Evolutionary conservation across 2,888 invertebrate genomes (phyloP).

Genomic region (Tetropium fuscum): DNA sequence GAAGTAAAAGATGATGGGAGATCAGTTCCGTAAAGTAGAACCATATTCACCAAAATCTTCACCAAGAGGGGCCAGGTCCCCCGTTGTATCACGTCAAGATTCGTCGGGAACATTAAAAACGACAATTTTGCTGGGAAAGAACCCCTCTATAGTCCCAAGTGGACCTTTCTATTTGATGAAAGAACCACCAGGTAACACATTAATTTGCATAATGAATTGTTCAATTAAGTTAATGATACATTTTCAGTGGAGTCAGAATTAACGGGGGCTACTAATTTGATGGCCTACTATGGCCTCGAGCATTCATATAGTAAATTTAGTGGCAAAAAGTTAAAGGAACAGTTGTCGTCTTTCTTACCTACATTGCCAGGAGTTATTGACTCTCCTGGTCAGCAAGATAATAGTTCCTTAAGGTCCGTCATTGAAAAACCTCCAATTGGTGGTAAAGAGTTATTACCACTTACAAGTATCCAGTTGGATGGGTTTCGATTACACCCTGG

Average conservation of each 20-base stretch:
- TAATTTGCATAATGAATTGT: no score
- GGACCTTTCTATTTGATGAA: constrained; percentile 99
- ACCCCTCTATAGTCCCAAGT: constrained; percentile 96
- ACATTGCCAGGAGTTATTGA: constrained; percentile 96
- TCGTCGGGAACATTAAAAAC: constrained; percentile 98
- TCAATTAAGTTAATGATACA: no score
- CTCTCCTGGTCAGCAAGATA: constrained; percentile 88
- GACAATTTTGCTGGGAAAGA: constrained; percentile 96
- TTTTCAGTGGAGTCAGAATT: constrained; percentile 88
- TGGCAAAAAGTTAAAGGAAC: constrained; percentile 95
- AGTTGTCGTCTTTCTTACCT: constrained; percentile 94
- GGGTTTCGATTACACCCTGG: constrained; percentile 97
- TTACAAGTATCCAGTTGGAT: constrained; percentile 89
- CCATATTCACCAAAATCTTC: constrained; percentile 96
- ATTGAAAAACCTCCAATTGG: constrained; percentile 96
- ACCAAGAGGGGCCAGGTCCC: constrained; percentile 93
- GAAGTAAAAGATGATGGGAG: constrained; percentile 88
- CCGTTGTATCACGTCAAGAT: constrained; percentile 95
- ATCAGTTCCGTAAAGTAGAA: constrained; percentile 93
- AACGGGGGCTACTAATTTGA: constrained; percentile 96
- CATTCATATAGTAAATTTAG: constrained; percentile 98
- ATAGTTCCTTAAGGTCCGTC: constrained; percentile 90
- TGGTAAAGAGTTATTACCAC: constrained; percentile 88
- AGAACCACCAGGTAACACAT: constrained; percentile 84
- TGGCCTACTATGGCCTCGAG: constrained; percentile 96